A percentile compares a stretch with the other conserved stretches of the same genome.
These are phyloP conservation scores for Vombatus ursinus DNA, from an alignment of 2,113 vertebrate species.

Conservation along the genomic window DNA sequence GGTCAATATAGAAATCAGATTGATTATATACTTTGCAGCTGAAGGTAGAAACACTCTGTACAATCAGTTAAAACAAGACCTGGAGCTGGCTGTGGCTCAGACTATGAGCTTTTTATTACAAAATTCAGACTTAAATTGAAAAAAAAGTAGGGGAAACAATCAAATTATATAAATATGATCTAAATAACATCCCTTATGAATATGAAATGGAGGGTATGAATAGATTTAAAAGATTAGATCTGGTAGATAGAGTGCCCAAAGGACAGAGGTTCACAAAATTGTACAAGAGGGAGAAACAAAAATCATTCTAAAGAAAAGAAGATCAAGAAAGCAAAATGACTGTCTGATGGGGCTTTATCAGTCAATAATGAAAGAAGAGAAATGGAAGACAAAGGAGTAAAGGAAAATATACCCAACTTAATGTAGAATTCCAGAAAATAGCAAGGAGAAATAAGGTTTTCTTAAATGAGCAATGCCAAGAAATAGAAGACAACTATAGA, in stretches of 20 bases:
- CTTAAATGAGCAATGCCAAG: not conserved
- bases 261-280: not conserved
- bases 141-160: not conserved
- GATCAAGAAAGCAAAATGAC: not conserved
- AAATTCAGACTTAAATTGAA: not conserved
- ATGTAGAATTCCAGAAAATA: not conserved
- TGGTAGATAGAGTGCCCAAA: not conserved
- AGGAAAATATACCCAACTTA: not conserved
- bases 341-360: not conserved
- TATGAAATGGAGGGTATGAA: not conserved
- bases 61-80: not conserved
- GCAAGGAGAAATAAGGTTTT: not conserved
- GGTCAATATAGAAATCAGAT: not conserved
- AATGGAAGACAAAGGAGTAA: not conserved
- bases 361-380: fast-evolving
- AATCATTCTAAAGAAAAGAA: not conserved
- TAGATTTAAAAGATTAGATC: not conserved
- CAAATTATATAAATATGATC: not conserved
- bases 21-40: not conserved
- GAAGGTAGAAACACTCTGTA: not conserved
- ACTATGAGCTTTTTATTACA: not conserved
- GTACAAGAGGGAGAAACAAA: not conserved
- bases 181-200: not conserved
- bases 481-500: not conserved
- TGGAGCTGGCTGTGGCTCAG: not conserved